These are phyloP conservation scores for Andrena marginata DNA, from an alignment of 2,888 invertebrate genomes.

Conservation along the genomic window DNA sequence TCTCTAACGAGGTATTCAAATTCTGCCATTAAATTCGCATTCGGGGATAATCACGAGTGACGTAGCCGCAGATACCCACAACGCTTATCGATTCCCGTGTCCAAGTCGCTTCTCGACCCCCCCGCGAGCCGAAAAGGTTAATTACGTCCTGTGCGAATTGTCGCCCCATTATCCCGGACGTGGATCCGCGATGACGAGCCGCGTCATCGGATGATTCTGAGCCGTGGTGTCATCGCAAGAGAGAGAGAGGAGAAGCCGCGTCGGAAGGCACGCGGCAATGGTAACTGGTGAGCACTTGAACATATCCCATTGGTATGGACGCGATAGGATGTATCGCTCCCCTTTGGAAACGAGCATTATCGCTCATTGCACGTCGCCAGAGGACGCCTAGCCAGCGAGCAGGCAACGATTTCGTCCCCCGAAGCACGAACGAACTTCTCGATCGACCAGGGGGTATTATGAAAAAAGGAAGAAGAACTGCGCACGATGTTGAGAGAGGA, in stretches of 20 bases:
- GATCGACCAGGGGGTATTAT: constrained; percentile 6
- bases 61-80: constrained; percentile 29
- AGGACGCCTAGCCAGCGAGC: constrained; percentile 1
- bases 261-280: neutral
- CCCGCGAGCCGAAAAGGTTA: constrained; percentile 63
- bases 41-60: constrained; percentile 51
- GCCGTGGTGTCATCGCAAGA: constrained; percentile 19
- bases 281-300: neutral
- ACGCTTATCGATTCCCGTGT: constrained; percentile 44
- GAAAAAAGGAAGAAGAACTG: constrained; percentile 7
- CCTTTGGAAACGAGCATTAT: constrained; percentile 39
- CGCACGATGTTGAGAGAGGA: constrained; percentile 1
- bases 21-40: constrained; percentile 57
- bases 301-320: constrained; percentile 16
- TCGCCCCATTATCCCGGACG: constrained; percentile 34
- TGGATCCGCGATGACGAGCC: constrained; percentile 29
- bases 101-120: constrained; percentile 1
- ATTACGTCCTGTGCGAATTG: constrained; percentile 54
- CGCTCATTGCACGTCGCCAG: constrained; percentile 16
- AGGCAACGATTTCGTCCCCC: constrained; percentile 17
- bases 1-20: constrained; percentile 56
- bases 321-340: constrained; percentile 37
- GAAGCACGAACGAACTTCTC: constrained; percentile 20
- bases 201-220: constrained; percentile 34
- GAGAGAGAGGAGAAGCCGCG: neutral